A percentile compares a stretch with the other conserved stretches of the same genome.
These are phyloP conservation scores for Xyrichtys novacula DNA, from an alignment of 2,797 vertebrate genomes.

Conservation along the genomic window DNA sequence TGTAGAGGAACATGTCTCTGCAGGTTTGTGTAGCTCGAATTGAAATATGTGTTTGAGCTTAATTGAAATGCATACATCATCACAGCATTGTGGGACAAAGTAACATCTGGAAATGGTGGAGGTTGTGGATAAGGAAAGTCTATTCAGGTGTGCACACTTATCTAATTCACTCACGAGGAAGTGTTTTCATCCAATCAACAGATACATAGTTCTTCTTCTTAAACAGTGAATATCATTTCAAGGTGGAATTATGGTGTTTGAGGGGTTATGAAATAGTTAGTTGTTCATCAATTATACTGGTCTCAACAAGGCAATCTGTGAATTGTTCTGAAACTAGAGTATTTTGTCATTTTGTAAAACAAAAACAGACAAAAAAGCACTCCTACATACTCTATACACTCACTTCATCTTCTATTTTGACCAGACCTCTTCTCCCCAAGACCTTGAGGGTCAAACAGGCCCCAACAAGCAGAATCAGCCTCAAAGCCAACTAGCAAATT, in stretches of 20 bases:
- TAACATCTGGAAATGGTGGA: constrained; percentile 15
- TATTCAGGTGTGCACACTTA: not conserved
- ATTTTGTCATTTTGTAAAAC: not conserved
- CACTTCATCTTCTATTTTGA: constrained; percentile 31
- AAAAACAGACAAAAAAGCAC: not conserved
- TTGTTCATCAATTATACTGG: too few species aligned
- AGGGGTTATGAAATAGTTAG: too few species aligned
- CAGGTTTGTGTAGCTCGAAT: constrained; percentile 60
- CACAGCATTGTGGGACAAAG: constrained; percentile 8
- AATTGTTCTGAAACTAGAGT: not conserved
- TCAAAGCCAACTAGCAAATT: constrained; percentile 54
- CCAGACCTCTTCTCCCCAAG: constrained; percentile 15
- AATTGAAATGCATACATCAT: constrained; percentile 65
- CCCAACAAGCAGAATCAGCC: constrained; percentile 49
- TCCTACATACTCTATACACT: not conserved
- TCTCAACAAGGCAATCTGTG: not conserved
- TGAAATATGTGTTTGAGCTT: constrained; percentile 59
- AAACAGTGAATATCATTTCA: not conserved
- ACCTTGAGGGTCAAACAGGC: constrained; percentile 47
- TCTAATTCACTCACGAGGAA: not conserved
- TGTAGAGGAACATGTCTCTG: constrained; percentile 59
- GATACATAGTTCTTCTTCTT: too few species aligned
- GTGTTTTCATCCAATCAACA: not conserved
- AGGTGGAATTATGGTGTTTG: not conserved
- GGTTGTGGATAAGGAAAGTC: not conserved